A percentile compares a stretch with the other conserved stretches of the same genome.
phyloP scores from a whole-genome alignment of 2,888 invertebrate species.

The Parasteatoda lunata region DNA sequence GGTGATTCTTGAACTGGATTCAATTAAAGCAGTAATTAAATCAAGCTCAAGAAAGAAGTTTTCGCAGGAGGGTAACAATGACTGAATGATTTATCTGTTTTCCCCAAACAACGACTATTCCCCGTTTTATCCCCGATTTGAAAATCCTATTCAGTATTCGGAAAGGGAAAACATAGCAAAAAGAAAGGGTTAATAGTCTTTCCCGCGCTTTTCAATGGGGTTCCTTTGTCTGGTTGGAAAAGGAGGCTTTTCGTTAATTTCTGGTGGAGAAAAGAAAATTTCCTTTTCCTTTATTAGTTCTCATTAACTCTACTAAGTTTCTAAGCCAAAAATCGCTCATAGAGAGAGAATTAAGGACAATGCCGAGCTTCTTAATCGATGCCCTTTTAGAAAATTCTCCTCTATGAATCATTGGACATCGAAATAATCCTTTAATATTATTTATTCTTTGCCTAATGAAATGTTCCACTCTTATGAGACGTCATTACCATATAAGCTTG shows the following conservation, averaged over 20 bases:
- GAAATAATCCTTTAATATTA: slow-evolving; percentile 5
- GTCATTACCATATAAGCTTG: too few relatives aligned
- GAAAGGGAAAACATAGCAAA: slow-evolving; percentile 33
- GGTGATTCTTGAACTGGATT: slow-evolving; percentile 41
- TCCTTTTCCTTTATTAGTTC: slow-evolving; percentile 51
- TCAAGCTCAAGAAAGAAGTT: slow-evolving; percentile 48
- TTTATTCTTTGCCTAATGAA: neutral
- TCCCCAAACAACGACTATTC: slow-evolving; percentile 51
- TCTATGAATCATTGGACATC: neutral
- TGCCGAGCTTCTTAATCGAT: slow-evolving; percentile 41
- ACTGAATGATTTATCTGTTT: slow-evolving; percentile 53
- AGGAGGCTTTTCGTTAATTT: slow-evolving; percentile 23
- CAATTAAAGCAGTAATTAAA: slow-evolving; percentile 63
- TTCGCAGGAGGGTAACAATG: slow-evolving; percentile 49
- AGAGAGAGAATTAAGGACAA: slow-evolving; percentile 45
- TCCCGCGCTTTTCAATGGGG: slow-evolving; percentile 27
- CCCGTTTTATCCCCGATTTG: slow-evolving; percentile 57
- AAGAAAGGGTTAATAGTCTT: slow-evolving; percentile 60
- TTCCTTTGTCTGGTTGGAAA: slow-evolving; percentile 36
- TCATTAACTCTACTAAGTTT: slow-evolving; percentile 38
- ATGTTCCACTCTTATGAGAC: neutral
- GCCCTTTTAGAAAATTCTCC: slow-evolving; percentile 12
- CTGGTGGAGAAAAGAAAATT: slow-evolving; percentile 32
- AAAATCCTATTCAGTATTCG: neutral
- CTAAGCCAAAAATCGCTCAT: slow-evolving; percentile 15